phyloP scores from a whole-genome alignment of 2,888 invertebrate species.

The Atethmia centrago region DNA sequence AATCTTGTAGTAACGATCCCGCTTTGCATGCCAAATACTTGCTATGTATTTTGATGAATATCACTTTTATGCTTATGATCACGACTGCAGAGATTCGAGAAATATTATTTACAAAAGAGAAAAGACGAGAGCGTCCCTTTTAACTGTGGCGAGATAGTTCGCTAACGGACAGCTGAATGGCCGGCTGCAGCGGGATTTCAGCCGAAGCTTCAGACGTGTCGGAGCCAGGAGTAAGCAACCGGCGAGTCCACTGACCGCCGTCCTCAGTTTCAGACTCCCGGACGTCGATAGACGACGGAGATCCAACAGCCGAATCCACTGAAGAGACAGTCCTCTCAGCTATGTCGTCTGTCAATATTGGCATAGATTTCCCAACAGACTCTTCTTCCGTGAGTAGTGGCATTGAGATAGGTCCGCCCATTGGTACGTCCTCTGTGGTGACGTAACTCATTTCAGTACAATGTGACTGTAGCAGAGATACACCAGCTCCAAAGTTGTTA shows the following conservation, averaged over 20 bases:
- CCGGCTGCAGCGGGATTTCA: slow-evolving; percentile 85
- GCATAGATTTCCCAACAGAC: slow-evolving; percentile 83
- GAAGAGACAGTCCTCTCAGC: slow-evolving; percentile 77
- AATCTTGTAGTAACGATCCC: neutral
- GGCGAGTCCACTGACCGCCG: slow-evolving; percentile 78
- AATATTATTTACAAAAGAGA: slow-evolving; percentile 51
- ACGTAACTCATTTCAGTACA: slow-evolving; percentile 83
- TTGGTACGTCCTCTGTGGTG: slow-evolving; percentile 76
- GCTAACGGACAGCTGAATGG: slow-evolving; percentile 80
- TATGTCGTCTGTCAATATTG: slow-evolving; percentile 84
- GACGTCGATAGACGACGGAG: slow-evolving; percentile 77
- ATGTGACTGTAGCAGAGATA: slow-evolving; percentile 76
- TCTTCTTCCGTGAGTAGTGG: slow-evolving; percentile 91
- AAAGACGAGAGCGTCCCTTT: slow-evolving; percentile 40
- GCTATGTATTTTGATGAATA: slow-evolving; percentile 11
- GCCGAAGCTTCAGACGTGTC: slow-evolving; percentile 83
- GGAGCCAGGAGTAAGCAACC: slow-evolving; percentile 81
- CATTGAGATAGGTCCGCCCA: slow-evolving; percentile 89
- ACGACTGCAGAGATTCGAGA: slow-evolving; percentile 48
- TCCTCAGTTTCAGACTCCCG: slow-evolving; percentile 79
- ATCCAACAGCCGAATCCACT: slow-evolving; percentile 76
- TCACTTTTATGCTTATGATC: slow-evolving; percentile 10
- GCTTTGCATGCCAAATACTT: neutral
- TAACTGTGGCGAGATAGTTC: slow-evolving; percentile 81
- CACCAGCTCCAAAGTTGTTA: slow-evolving; percentile 75